Evolutionary conservation across 2,888 invertebrate species (phyloP).

Genomic region (Hoplodrina ambigua): DNA sequence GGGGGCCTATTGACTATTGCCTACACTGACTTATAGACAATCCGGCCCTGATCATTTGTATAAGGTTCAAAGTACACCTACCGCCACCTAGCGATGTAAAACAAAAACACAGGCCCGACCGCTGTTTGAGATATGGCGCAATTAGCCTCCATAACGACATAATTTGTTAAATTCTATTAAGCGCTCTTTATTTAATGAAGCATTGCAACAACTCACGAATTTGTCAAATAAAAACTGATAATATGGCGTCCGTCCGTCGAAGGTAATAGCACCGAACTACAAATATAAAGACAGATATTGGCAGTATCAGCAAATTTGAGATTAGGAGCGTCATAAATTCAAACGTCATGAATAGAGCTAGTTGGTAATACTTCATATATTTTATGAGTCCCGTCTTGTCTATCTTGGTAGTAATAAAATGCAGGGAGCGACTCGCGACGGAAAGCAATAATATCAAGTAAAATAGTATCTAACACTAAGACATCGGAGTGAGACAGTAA

Average conservation of each 20-base stretch:
- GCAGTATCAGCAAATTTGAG: constrained; percentile 65
- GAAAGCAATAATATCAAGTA: constrained; percentile 68
- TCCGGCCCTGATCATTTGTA: constrained; percentile 26
- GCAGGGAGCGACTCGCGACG: constrained; percentile 63
- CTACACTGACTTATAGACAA: too few relatives aligned
- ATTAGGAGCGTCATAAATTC: constrained; percentile 64
- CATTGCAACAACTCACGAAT: constrained; percentile 44
- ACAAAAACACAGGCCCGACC: constrained; percentile 32
- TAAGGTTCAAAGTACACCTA: constrained; percentile 33
- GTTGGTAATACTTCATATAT: constrained; percentile 68
- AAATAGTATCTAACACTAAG: constrained; percentile 67
- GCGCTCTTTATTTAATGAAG: constrained; percentile 55
- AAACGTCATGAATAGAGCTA: constrained; percentile 64
- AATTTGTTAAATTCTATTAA: constrained; percentile 63
- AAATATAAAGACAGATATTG: constrained; percentile 58
- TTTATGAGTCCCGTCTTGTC: constrained; percentile 69
- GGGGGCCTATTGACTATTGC: too few relatives aligned
- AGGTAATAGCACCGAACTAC: constrained; percentile 42
- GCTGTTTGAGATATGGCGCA: constrained; percentile 56
- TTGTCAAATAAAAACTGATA: constrained; percentile 46
- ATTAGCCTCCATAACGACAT: constrained; percentile 61
- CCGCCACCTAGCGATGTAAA: constrained; percentile 55
- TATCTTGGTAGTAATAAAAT: constrained; percentile 74
- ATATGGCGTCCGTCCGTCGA: not conserved
- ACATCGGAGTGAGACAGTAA: constrained; percentile 58